Base-by-base conservation (phyloP, 2,888 invertebrate species). In the Odontomyia ornata region DNA sequence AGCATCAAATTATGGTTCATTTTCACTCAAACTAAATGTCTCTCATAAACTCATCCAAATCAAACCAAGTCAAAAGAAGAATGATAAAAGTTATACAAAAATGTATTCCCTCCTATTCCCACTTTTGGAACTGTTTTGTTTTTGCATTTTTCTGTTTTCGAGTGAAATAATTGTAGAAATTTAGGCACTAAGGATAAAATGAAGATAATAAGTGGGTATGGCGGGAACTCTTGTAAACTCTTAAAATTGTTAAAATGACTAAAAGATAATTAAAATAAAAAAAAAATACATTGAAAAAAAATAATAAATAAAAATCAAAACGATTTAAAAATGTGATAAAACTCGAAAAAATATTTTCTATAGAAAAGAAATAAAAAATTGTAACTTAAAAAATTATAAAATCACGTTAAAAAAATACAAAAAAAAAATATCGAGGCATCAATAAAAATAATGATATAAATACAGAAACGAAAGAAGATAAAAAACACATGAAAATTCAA, bases 271-370 rank as follows among this genome's bases (percentile, higher is more conserved):
- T 11, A 43, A 36, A 4, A 25, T 47, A 69, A 11, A 23, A 69
- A n/a, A 11, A 15, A 25, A 47, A 5, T 5, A 43, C 21, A n/a
- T 21, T 0, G 28, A n/a, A 69, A 47, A 23, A 69, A 47, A 65
- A 43, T 13, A 30, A 65, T 65, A 46, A 69, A 72, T 56, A 13
- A 73, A 57, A 73, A 72, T 56, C 23, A 73, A 57, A 73, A 57
- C 57, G 60, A 73, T 60, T 73, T 30, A 36, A 73, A 73, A 73
- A 36, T 73, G 73, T 73, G 73, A 73, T 73, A 73, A 73, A 57
- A 73, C 60, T 73, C 60, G 73, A 73, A 73, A 69, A 47, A 72
- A 52, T 73, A 57, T 73, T 60, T 73, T 57, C 60, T 73, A 73
- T 73, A 72, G 15, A 73, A 36, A 57, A 73, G 30, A 46, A 57